Base-by-base conservation (phyloP, 2,888 invertebrate genomes). In the Lomographa bimaculata region DNA sequence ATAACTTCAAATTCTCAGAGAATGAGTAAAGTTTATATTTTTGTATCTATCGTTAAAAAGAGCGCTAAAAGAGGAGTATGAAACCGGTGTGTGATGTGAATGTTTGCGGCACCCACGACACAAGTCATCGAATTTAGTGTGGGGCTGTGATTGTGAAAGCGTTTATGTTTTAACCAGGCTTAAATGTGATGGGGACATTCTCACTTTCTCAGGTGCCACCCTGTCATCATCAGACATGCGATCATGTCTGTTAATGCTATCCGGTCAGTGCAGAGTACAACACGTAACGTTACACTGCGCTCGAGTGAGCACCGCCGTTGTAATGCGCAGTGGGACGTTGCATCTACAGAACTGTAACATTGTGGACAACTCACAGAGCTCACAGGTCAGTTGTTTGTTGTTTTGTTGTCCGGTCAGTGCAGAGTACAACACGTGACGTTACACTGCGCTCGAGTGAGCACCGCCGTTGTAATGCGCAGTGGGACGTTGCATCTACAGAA, bases 231-330 rank as follows among this genome's bases (percentile, higher is more conserved):
- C 71, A 0, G 83, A 82, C 20, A 79, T 78, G 71, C 69, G 87
- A 0, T 82, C 86, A 0, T 86, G 84, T 36, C 59, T 89, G 1
- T 59, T 87, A 0, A 72, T 77, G 76, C 38, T 83, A 14, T 70
- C 73, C 19, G 80, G 76, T 0, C 65, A 64, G 0, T 83, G 83
- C 32, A 51, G 56, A 0, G 52, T 86, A 1, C 59, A 56, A 0
- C 69, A 76, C 4, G 36, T 87, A 9, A 67, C 68, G 0, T 50
- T 89, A n/a, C 60, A 71, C 18, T 85, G 84, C 51, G 51, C 67
- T 0, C 58, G 45, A 0, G 86, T 79, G 1, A 81, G 71, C 64
- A 85, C 86, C 0, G 70, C 67, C 1, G 10, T 86, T 0, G 55
- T 83, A 5, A 70, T 71, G 72, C 57, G 72, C 3, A 14, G 57